These are phyloP conservation scores for Recurvirostra avosetta DNA, from an alignment of 2,113 vertebrate species.

Conservation along the genomic window DNA sequence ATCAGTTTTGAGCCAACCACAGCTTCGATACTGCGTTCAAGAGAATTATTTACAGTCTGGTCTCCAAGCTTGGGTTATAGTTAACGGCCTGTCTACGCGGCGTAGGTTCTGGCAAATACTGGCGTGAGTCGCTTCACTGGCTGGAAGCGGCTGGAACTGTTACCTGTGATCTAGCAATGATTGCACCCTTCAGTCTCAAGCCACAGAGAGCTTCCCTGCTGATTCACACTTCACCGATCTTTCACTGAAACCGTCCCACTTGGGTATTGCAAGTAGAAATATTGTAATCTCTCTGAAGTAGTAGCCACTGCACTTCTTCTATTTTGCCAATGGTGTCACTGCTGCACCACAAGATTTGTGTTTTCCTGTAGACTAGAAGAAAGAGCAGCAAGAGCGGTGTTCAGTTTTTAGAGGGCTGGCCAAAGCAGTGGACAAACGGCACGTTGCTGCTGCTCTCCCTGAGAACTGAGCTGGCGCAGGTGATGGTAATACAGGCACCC, in stretches of 20 bases:
- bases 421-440: rapidly evolving
- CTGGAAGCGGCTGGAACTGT: neutral
- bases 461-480: rapidly evolving
- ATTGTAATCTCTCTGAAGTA: neutral
- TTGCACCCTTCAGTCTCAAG: rapidly evolving
- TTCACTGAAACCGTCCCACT: rapidly evolving
- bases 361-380: neutral
- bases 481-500: neutral
- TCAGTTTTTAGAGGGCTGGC: neutral
- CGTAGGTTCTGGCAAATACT: rapidly evolving
- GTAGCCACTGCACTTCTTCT: constrained; percentile 50
- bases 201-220: rapidly evolving
- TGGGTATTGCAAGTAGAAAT: neutral
- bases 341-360: constrained; percentile 51
- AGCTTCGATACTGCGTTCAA: neutral
- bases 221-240: neutral
- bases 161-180: neutral
- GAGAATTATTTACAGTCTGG: too few relatives aligned
- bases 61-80: neutral
- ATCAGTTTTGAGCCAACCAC: neutral
- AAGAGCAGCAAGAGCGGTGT: neutral
- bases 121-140: rapidly evolving
- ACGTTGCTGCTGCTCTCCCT: rapidly evolving
- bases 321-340: constrained; percentile 70
- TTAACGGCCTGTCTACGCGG: rapidly evolving